Base-by-base conservation (phyloP, 2,113 vertebrate genomes). In the Otus sunia region DNA sequence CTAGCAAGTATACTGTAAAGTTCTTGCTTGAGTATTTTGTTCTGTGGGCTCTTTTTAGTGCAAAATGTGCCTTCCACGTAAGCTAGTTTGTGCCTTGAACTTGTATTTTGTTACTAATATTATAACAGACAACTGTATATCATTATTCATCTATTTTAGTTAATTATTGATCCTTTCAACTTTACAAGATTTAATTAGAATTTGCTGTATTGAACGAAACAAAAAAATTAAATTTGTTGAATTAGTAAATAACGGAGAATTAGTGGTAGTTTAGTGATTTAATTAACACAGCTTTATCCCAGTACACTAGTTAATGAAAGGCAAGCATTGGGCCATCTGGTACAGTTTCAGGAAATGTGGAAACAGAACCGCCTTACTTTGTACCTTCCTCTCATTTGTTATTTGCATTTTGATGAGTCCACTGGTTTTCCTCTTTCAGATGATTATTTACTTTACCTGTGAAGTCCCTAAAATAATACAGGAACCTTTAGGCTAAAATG, bases 201-300 rank as follows among this genome's bases (percentile, higher is more conserved):
- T 95, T 96, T 95, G 77, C 86, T 94, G 78, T 92, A 89, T 95
- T 92, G 95, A 96, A 88, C 19, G 3, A 92, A 96, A 94, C 55
- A 72, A 93, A 90, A 94, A 96, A 95, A 91, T 76, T 93, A 76
- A 76, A 95, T 94, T 96, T 84, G 87, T 90, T 88, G 92, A 92
- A 96, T 98, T 97, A 97, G 94, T 89, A 95, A 97, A 96, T 97
- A 96, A 94, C 66, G 76, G 72, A 94, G 89, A 97, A 97, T 98
- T 97, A 96, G 92, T 90, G 78, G 85, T 97, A 94, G 95, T 96
- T 97, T 94, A 96, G 95, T 90, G 95, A 97, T 98, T 97, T 97
- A 97, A 97, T 97, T 98, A 97, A 96, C 95, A 88, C 91, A 92
- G 95, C 88, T 97, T 97, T 97, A 97, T 97, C 77, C 91, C 92